Percentiles rank a stretch among this genome's conserved stretches.
Evolutionary conservation across 2,888 invertebrate genomes (phyloP).

Genomic region (Chloromyia formosa): DNA sequence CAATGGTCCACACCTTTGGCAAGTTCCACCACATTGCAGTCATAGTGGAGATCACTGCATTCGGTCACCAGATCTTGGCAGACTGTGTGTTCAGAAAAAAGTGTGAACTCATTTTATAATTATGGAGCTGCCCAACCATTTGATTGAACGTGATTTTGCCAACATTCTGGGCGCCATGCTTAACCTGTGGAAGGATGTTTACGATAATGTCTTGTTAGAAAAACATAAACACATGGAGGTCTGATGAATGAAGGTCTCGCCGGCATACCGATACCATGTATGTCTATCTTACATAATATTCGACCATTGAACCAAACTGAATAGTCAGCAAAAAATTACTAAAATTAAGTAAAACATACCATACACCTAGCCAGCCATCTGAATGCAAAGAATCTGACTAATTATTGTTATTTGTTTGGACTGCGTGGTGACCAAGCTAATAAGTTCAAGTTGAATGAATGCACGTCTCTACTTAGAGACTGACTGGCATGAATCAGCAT

Average conservation of each 20-base stretch:
- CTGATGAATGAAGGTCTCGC: slow-evolving; percentile 9
- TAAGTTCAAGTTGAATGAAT: slow-evolving; percentile 3
- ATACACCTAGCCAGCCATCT: not conserved
- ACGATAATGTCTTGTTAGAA: not conserved
- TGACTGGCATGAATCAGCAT: no score
- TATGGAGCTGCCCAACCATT: not conserved
- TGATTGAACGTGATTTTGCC: slow-evolving; percentile 25
- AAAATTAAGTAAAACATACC: slow-evolving; percentile 2
- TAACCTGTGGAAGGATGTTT: not conserved
- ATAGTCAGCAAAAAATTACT: slow-evolving; percentile 18
- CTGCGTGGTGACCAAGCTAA: not conserved
- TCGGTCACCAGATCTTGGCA: not conserved
- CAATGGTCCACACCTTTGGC: not conserved
- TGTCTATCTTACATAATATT: not conserved
- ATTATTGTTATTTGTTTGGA: not conserved
- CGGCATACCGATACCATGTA: not conserved
- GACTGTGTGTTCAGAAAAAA: not conserved
- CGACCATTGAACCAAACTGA: slow-evolving; percentile 8
- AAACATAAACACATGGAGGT: slow-evolving; percentile 16
- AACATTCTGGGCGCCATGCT: not conserved
- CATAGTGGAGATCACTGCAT: not conserved
- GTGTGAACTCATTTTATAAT: not conserved
- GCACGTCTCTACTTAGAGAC: not conserved
- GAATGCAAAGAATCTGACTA: not conserved
- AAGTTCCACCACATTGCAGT: slow-evolving; percentile 10